phyloP scores from a whole-genome alignment of 2,797 vertebrate genomes.

The Amblyopsis hoosieri region DNA sequence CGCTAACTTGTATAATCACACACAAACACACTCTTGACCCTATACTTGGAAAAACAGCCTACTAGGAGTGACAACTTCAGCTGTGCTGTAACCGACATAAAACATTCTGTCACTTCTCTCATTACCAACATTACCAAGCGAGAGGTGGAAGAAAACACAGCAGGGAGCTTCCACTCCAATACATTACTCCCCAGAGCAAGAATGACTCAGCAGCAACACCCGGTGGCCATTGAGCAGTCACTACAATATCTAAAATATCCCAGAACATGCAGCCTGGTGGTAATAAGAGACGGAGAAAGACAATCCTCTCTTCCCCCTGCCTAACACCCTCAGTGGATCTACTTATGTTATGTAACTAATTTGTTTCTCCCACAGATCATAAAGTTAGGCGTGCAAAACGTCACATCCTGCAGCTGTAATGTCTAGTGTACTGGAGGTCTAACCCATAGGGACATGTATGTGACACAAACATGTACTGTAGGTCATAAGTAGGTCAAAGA shows the following conservation, averaged over 20 bases:
- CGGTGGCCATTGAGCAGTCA: constrained; percentile 31
- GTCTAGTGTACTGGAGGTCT: no score
- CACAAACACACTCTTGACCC: neutral
- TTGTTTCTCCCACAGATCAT: no score
- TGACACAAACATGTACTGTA: no score
- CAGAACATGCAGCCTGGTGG: neutral
- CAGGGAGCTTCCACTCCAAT: neutral
- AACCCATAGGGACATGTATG: no score
- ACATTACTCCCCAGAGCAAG: neutral
- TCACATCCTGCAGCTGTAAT: no score
- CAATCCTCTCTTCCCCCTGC: no score
- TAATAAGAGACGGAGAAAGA: neutral
- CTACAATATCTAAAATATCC: neutral
- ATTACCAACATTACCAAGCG: neutral
- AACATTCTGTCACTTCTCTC: no score
- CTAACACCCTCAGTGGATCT: no score
- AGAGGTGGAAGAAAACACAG: neutral
- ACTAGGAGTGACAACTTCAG: no score
- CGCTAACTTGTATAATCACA: neutral
- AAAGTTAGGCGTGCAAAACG: no score
- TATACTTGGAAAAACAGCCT: neutral
- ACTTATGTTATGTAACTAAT: no score
- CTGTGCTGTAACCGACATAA: no score
- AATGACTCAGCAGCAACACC: constrained; percentile 46
- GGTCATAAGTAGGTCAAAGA: neutral